Conservation (phyloP, 2,888 invertebrate genomes). For the Octodonta nipae region DNA sequence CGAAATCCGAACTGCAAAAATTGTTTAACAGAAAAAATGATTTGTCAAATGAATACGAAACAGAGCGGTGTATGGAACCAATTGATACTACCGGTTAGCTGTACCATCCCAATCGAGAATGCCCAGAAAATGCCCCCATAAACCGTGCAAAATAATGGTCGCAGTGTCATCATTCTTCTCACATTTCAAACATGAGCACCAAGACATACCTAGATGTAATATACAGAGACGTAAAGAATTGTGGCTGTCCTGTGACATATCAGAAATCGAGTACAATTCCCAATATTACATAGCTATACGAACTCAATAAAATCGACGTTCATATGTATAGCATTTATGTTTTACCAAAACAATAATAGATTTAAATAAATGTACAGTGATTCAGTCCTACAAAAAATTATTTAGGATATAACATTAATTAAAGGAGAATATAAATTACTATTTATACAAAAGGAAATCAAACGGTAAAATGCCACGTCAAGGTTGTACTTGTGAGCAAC, state of each 20-base stretch:
- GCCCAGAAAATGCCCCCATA: slow-evolving; percentile 28
- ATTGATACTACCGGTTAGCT: background rate
- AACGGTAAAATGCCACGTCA: too few species aligned
- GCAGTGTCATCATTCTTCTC: slow-evolving; percentile 26
- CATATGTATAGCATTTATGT: too few species aligned
- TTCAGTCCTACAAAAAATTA: too few species aligned
- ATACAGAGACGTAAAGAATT: slow-evolving; percentile 24
- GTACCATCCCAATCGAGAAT: slow-evolving; percentile 9
- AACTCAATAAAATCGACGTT: slow-evolving; percentile 21
- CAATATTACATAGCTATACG: slow-evolving; percentile 27
- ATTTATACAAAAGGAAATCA: too few species aligned
- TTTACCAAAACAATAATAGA: too few species aligned
- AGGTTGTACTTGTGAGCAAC: too few species aligned
- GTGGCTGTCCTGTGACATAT: slow-evolving; percentile 22
- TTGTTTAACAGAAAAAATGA: slow-evolving; percentile 14
- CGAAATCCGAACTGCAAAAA: slow-evolving; percentile 16
- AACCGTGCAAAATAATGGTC: slow-evolving; percentile 28
- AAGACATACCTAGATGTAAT: slow-evolving; percentile 21
- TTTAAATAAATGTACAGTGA: too few species aligned
- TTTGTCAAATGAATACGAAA: too few species aligned
- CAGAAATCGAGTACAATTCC: slow-evolving; percentile 20
- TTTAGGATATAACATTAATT: too few species aligned
- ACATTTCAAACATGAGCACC: slow-evolving; percentile 31
- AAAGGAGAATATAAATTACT: too few species aligned
- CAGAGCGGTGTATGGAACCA: too few species aligned